Evolutionary conservation across 2,797 vertebrate genomes (phyloP).

Genomic region (Sylvilagus floridanus): DNA sequence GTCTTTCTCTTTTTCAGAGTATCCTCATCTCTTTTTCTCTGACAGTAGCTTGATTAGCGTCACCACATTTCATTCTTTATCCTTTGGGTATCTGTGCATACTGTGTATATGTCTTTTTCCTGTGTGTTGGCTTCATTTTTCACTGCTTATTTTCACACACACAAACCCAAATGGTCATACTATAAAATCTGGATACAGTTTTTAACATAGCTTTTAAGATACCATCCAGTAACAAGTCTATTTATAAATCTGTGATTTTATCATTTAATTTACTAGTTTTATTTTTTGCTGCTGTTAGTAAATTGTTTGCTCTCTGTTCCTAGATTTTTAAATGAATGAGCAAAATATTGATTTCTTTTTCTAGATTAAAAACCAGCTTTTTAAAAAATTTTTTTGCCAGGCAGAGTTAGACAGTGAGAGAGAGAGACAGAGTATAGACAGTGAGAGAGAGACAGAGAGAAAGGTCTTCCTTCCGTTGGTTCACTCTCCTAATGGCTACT

Average conservation of each 20-base stretch:
- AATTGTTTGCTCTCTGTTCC: constrained; percentile 37
- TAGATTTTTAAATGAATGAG: constrained; percentile 26
- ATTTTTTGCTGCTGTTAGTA: not conserved
- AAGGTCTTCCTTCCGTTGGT: no score
- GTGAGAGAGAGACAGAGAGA: no score
- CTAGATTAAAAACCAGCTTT: not conserved
- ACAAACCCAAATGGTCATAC: not conserved
- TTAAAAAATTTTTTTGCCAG: not conserved
- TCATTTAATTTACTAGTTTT: constrained; percentile 13
- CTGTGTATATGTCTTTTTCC: not conserved
- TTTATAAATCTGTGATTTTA: constrained; percentile 33
- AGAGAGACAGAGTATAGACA: no score
- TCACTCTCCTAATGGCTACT: no score
- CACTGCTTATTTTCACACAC: constrained; percentile 6
- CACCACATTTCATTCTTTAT: not conserved
- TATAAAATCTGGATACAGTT: not conserved
- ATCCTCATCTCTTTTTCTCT: constrained; percentile 3
- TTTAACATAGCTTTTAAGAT: constrained; percentile 17
- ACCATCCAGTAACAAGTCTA: not conserved
- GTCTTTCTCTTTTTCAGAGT: not conserved
- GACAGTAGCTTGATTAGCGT: not conserved
- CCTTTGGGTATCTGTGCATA: not conserved
- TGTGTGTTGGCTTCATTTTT: not conserved
- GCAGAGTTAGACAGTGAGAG: no score
- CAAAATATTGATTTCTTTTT: constrained; percentile 53